Conservation (phyloP, 2,888 invertebrate genomes). For the Leptura quadrifasciata region DNA sequence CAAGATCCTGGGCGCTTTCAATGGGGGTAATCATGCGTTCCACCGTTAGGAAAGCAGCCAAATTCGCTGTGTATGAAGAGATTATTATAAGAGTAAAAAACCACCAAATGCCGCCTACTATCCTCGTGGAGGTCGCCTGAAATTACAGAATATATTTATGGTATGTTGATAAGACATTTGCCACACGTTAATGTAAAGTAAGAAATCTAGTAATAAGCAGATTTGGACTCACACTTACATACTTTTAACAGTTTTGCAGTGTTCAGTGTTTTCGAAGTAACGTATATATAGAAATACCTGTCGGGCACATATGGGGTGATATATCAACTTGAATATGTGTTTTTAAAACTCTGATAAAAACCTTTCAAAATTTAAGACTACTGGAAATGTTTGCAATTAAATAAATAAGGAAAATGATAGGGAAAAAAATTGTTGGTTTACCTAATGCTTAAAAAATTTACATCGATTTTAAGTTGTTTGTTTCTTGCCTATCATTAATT, state of each 20-base stretch:
- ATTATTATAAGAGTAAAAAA: conserved; percentile 99
- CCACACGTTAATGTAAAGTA: not conserved
- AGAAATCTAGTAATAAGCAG: not conserved
- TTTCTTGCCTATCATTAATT: too few relatives aligned
- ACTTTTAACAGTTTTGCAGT: not conserved
- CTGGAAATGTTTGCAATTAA: too few relatives aligned
- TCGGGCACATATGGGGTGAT: not conserved
- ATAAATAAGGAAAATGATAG: too few relatives aligned
- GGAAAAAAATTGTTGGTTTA: too few relatives aligned
- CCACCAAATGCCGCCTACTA: conserved; percentile 99
- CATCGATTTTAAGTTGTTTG: too few relatives aligned
- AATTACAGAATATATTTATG: not conserved
- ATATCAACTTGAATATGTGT: not conserved
- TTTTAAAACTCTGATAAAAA: too few relatives aligned
- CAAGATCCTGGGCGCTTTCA: conserved; percentile 95
- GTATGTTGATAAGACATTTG: not conserved
- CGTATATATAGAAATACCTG: too few relatives aligned
- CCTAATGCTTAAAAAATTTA: too few relatives aligned
- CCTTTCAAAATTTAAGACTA: too few relatives aligned
- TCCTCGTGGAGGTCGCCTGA: conserved; percentile 93
- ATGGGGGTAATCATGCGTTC: conserved; percentile 97
- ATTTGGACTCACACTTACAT: not conserved
- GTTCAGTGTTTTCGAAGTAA: not conserved
- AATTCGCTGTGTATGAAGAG: conserved; percentile 97
- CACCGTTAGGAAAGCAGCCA: conserved; percentile 98